Evolutionary conservation across 2,888 invertebrate species (phyloP), one percentile per base, ranked within the genome.

Genomic region (Nephrocerus scutellatus): DNA sequence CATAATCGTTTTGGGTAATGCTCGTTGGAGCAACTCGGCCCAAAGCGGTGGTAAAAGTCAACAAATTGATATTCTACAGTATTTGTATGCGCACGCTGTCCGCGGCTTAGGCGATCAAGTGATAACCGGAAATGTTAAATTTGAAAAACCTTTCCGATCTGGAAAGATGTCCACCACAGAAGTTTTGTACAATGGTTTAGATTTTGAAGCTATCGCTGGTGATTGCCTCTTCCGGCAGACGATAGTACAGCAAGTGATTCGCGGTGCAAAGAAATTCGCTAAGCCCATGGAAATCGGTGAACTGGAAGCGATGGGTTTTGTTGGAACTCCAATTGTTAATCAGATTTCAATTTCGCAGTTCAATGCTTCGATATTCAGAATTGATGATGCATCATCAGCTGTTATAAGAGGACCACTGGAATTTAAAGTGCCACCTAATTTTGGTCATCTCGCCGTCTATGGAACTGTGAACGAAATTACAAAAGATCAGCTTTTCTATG

Each of bases 361-460:
- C 2, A 63, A 64, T 47, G 41, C 48, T 12, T 63, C 66, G 1
- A 42, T 66, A 0, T 64, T 62, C 48, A 57, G 65, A 3, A 28
- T 50, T 18, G 40, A 41, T 28, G 16, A 30, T 4, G 55, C 56
- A 9, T 53, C 53, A 18, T 49, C 44, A 0, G 19, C 23, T 10
- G 44, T 56, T 2, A 49, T 64, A 2, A 35, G 22, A 0, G 63
- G 53, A 0, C 37, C 51, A 0, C 38, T 66, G 2, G 43, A 41
- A 2, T 64, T 64, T 16, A 16, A 35, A 5, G 34, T 22, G 18
- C 34, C 60, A 0, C 53, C 55, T 0, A 39, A 21, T 1, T 34
- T 63, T 12, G 43, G 40, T 0, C 44, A 40, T 14, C 39, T 63
- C 2, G 34, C 26, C 3, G 42, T 59, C 5, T 19, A 25, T 2